A percentile compares a stretch with the other conserved stretches of the same genome.
These are phyloP conservation scores for Cepaea nemoralis DNA, from an alignment of 1,140 invertebrate genomes.

Conservation along the genomic window DNA sequence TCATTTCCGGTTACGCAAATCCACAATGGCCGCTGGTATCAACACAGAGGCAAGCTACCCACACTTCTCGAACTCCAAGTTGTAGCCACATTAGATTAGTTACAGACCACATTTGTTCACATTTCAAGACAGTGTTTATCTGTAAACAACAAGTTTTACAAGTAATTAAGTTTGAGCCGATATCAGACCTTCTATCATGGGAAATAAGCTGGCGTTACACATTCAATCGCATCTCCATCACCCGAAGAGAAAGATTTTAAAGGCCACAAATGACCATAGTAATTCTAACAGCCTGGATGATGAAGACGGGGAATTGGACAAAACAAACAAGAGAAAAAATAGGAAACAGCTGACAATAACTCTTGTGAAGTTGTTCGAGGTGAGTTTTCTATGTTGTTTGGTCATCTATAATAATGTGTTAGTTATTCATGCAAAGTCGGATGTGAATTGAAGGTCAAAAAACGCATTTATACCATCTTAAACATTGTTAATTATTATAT, in stretches of 20 bases:
- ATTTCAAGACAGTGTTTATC: too few relatives aligned
- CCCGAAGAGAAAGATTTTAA: neutral
- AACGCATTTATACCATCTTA: too few relatives aligned
- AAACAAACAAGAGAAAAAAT: neutral
- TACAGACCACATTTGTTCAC: too few relatives aligned
- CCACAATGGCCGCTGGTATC: conserved; percentile 11
- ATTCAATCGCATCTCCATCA: neutral
- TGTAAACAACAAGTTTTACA: too few relatives aligned
- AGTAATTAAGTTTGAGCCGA: neutral
- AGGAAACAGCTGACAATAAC: conserved; percentile 34
- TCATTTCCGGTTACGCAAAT: conserved; percentile 32
- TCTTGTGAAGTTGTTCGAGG: conserved; percentile 56
- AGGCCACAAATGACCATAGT: neutral
- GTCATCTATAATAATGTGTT: too few relatives aligned
- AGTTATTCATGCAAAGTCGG: too few relatives aligned
- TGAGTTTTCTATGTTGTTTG: conserved; percentile 27
- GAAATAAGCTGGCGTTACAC: neutral
- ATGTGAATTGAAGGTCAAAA: too few relatives aligned
- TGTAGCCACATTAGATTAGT: too few relatives aligned
- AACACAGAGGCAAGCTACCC: neutral
- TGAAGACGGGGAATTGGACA: conserved; percentile 12
- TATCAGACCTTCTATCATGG: neutral
- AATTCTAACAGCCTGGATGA: neutral
- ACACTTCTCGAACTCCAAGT: too few relatives aligned
- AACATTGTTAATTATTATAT: too few relatives aligned